Percentiles rank a stretch among this genome's conserved stretches.
These are phyloP conservation scores for Sarcophaga carnaria DNA, from an alignment of 2,888 invertebrate species.

Conservation along the genomic window DNA sequence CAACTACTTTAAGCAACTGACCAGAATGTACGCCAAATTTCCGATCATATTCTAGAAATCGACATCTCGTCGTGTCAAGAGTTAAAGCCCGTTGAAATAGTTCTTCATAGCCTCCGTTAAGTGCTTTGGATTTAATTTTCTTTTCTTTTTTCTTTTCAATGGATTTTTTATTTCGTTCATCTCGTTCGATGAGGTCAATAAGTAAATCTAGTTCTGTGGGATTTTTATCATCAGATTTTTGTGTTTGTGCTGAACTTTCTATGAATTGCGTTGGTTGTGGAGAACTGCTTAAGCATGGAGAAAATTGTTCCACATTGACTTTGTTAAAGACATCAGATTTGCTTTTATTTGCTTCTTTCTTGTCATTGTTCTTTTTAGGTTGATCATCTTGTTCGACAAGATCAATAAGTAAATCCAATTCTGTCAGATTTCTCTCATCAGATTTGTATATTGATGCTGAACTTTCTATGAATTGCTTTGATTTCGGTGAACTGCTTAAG, in stretches of 20 bases:
- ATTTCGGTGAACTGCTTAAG: neutral
- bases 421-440: slow-evolving; percentile 47
- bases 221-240: slow-evolving; percentile 28
- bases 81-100: slow-evolving; percentile 57
- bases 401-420: slow-evolving; percentile 69
- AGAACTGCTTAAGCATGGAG: neutral
- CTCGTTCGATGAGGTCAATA: slow-evolving; percentile 67
- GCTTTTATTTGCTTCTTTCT: neutral
- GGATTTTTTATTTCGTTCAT: slow-evolving; percentile 2
- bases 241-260: slow-evolving; percentile 25
- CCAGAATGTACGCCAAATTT: slow-evolving; percentile 66
- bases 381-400: slow-evolving; percentile 63
- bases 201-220: slow-evolving; percentile 69
- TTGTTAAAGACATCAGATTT: slow-evolving; percentile 51
- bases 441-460: slow-evolving; percentile 26
- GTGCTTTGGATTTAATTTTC: slow-evolving; percentile 19
- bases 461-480: slow-evolving; percentile 35
- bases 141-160: neutral
- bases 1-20: slow-evolving; percentile 44
- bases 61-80: slow-evolving; percentile 4
- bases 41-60: slow-evolving; percentile 68
- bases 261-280: slow-evolving; percentile 28
- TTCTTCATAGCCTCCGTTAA: slow-evolving; percentile 67
- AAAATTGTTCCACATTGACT: slow-evolving; percentile 59
- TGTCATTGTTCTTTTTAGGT: neutral